Conservation (phyloP, 2,888 invertebrate species). For the Elegia similella region DNA sequence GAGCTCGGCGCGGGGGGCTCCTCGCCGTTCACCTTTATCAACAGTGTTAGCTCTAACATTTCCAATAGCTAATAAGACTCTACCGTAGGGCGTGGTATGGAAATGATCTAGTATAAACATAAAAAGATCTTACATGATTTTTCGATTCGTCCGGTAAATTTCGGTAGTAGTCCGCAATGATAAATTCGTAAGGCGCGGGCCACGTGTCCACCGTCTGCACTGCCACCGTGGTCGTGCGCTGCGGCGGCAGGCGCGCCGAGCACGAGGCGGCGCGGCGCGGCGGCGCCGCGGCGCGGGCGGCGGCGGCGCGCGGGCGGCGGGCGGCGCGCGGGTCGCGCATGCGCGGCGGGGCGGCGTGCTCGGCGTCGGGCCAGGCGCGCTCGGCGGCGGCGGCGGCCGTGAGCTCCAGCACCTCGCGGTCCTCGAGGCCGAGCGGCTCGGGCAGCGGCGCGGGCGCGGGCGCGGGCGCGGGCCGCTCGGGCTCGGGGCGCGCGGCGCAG, state of each 20-base stretch:
- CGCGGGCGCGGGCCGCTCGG: constrained; percentile 29
- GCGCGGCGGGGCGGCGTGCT: constrained; percentile 25
- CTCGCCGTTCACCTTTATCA: constrained; percentile 31
- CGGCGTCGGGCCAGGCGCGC: constrained; percentile 25
- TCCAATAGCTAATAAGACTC: no score
- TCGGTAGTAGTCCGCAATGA: constrained; percentile 86
- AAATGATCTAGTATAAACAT: no score
- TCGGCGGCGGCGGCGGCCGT: constrained; percentile 48
- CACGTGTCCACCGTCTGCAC: constrained; percentile 87
- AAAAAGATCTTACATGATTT: constrained; percentile 38
- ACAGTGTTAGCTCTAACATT: no score
- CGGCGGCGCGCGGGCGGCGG: constrained; percentile 28
- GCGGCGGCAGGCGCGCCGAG: constrained; percentile 26
- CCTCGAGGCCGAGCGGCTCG: constrained; percentile 44
- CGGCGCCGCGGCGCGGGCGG: constrained; percentile 30
- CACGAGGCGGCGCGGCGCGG: constrained; percentile 28
- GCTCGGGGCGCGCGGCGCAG: constrained; percentile 53
- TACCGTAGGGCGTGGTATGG: no score
- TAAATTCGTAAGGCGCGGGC: constrained; percentile 88
- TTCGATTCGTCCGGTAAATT: constrained; percentile 47
- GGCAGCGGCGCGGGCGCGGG: constrained; percentile 51
- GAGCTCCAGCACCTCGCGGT: constrained; percentile 69
- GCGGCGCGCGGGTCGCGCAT: constrained; percentile 33
- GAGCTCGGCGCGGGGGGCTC: constrained; percentile 25
- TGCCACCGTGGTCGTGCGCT: constrained; percentile 34